These are phyloP conservation scores for Lacerta agilis DNA, from an alignment of 2,797 vertebrate species.

Conservation along the genomic window DNA sequence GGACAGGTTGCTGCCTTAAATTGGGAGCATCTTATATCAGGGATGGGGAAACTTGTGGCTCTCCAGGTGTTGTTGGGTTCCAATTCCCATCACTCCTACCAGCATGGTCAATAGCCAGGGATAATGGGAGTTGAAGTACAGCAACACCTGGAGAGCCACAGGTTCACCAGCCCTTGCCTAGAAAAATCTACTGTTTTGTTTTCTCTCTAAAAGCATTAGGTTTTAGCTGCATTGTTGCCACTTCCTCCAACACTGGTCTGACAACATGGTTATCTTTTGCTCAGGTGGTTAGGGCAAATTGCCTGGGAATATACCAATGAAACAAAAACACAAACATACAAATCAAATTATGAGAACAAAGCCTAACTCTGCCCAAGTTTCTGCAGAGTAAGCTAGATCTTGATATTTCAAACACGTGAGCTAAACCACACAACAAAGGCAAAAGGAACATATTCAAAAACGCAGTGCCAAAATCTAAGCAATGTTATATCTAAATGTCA, in stretches of 20 bases:
- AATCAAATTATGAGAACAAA: neutral
- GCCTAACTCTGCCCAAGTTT: neutral
- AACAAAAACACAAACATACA: neutral
- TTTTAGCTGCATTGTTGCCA: no score
- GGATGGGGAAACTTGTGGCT: neutral
- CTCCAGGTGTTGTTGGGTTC: no score
- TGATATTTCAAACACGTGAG: neutral
- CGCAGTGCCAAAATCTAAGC: neutral
- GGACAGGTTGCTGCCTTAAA: neutral
- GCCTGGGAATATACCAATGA: neutral
- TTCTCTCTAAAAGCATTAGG: neutral
- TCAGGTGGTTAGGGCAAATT: neutral
- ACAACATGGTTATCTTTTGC: neutral
- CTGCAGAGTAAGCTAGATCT: neutral
- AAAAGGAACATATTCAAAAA: fast-evolving
- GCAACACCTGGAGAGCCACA: neutral
- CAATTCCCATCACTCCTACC: no score
- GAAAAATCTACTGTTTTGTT: neutral
- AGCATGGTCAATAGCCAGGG: no score
- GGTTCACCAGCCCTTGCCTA: neutral
- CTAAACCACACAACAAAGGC: neutral
- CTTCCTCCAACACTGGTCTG: neutral
- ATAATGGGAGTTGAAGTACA: no score
- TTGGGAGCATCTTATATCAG: neutral
- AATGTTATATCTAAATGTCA: neutral